Percentiles rank a stretch among this genome's conserved stretches.
These are phyloP conservation scores for Acropternis orthonyx DNA, from an alignment of 2,797 vertebrate species.

Conservation along the genomic window DNA sequence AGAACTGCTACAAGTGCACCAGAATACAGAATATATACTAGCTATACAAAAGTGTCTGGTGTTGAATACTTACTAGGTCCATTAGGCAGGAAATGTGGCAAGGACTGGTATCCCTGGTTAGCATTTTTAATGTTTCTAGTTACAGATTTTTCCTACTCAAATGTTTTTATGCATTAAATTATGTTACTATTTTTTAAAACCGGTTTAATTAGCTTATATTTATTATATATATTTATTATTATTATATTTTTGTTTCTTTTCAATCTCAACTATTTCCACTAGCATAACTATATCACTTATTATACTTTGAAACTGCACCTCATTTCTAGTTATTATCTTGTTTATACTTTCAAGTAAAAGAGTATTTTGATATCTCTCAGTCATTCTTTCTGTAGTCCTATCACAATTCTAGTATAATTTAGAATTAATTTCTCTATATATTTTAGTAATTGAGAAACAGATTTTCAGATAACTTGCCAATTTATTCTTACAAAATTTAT, in stretches of 20 bases:
- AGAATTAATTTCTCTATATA: background rate
- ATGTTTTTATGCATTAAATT: background rate
- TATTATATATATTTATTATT: too few relatives aligned
- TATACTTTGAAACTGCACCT: background rate
- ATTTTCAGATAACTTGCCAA: slow-evolving; percentile 19
- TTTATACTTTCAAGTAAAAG: background rate
- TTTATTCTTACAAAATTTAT: background rate
- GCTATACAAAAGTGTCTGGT: background rate
- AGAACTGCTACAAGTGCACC: background rate
- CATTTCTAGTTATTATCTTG: background rate
- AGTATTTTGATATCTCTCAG: background rate
- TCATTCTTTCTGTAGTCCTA: background rate
- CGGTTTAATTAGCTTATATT: background rate
- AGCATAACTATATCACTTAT: background rate
- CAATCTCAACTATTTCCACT: background rate
- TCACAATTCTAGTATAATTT: background rate
- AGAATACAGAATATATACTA: background rate
- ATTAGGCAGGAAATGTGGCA: background rate
- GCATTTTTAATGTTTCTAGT: background rate
- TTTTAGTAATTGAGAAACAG: background rate
- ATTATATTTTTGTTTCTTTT: background rate
- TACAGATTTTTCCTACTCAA: background rate
- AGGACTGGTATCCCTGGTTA: background rate
- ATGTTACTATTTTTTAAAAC: background rate
- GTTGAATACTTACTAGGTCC: background rate